A percentile compares a stretch with the other conserved stretches of the same genome.
phyloP scores from a whole-genome alignment of 2,797 vertebrate genomes.

The Antrozous pallidus region DNA sequence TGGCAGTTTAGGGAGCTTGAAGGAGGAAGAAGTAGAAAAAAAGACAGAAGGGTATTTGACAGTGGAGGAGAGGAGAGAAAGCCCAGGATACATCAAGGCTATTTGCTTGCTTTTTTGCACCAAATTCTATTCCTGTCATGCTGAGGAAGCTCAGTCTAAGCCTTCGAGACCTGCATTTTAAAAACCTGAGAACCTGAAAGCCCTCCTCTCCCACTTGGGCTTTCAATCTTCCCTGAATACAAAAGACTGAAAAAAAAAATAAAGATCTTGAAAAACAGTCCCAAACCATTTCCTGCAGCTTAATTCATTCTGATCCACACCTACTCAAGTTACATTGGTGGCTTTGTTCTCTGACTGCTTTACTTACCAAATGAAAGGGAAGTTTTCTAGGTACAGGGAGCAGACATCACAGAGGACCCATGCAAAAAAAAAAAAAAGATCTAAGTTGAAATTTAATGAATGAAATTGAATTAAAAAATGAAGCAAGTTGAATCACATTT shows the following conservation, averaged over 20 bases:
- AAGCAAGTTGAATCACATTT: neutral
- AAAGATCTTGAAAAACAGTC: conserved; percentile 53
- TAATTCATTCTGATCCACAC: conserved; percentile 59
- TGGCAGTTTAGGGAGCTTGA: neutral
- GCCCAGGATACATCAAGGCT: neutral
- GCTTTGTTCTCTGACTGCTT: conserved; percentile 57
- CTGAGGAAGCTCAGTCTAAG: conserved; percentile 40
- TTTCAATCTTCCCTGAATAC: conserved; percentile 41
- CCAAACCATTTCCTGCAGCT: conserved; percentile 33
- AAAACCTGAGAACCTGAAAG: conserved; percentile 50
- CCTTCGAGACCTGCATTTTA: conserved; percentile 41
- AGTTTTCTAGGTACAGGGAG: conserved; percentile 20
- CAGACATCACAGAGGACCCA: neutral
- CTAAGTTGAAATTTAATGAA: neutral
- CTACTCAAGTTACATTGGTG: conserved; percentile 36
- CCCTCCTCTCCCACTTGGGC: neutral
- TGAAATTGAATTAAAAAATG: neutral
- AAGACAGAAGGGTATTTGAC: neutral
- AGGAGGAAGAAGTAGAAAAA: neutral
- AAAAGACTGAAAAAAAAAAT: conserved; percentile 31
- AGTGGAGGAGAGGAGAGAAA: neutral
- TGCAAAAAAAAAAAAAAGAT: neutral
- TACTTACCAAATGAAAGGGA: conserved; percentile 37
- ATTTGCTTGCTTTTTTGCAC: conserved; percentile 54
- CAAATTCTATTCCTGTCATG: conserved; percentile 56